A percentile compares a stretch with the other conserved stretches of the same genome.
Evolutionary conservation across 2,113 vertebrate genomes (phyloP).

Genomic region (Silurus meridionalis): DNA sequence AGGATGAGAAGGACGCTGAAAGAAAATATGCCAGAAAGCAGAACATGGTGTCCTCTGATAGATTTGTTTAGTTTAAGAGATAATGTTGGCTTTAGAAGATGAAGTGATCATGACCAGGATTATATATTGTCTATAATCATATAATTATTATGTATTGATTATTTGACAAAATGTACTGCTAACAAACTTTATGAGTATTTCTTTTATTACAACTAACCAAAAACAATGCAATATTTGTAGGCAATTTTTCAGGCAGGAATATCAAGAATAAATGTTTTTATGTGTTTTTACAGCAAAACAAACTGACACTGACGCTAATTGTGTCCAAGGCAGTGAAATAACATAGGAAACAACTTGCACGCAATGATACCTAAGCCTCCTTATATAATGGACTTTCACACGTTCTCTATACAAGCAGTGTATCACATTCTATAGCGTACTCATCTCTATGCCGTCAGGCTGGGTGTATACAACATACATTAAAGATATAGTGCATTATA

Average conservation of each 20-base stretch:
- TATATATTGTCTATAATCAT: background rate
- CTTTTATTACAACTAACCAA: constrained; percentile 4
- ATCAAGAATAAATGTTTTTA: constrained; percentile 1
- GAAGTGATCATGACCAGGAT: background rate
- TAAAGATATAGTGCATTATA: background rate
- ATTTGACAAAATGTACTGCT: background rate
- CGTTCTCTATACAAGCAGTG: constrained; percentile 21
- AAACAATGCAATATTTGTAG: constrained; percentile 3
- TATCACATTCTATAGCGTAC: constrained; percentile 26
- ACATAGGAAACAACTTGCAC: constrained; percentile 17
- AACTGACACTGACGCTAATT: constrained; percentile 17
- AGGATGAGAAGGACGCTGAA: constrained; percentile 2
- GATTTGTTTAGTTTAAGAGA: background rate
- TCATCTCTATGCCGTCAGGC: constrained; percentile 10
- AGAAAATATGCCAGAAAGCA: constrained; percentile 4
- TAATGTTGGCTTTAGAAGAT: background rate
- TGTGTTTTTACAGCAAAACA: constrained; percentile 13
- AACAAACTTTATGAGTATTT: background rate
- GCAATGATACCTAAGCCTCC: constrained; percentile 32
- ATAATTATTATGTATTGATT: background rate
- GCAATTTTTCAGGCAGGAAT: constrained; percentile 12
- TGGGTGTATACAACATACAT: constrained; percentile 21
- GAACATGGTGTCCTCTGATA: background rate
- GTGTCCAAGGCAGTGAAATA: constrained; percentile 2
- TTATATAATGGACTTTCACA: constrained; percentile 31